Base-by-base conservation (phyloP, 2,113 vertebrate species). In the Pleuronectes platessa region DNA sequence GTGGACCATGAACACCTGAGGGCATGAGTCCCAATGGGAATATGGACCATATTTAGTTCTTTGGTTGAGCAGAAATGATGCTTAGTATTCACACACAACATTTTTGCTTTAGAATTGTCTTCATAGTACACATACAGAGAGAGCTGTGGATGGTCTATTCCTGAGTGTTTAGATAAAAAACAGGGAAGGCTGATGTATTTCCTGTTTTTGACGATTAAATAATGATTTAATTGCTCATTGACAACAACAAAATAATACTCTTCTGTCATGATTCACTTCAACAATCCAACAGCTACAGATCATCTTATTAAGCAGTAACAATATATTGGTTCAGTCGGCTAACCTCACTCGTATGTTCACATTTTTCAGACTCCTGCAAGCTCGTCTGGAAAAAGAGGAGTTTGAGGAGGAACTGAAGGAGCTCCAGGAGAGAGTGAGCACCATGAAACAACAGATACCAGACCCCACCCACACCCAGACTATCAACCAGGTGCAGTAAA, bases 311-410 rank as follows among this genome's bases (percentile, higher is more conserved):
- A 68, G n/a, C 18, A 37, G 35, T 23, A 14, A 27, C 9, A 14
- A 6, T 8, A 8, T 7, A 54, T n/a, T 21, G 11, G 11, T 14
- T 1, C 27, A 14, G 14, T 55, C 60, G 23, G n/a, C 61, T 83
- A 2, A 37, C 40, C 55, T 82, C 13, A 61, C 1, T 15, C 64
- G 37, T 53, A 8, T 60, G 0, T 78, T n/a, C 4, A 13, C 10
- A 4, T 26, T 53, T 78, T 76, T 24, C 87, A 99, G 97, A 83
- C 92, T 99, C 61, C 83, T 98, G 66, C 96, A 98, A 90, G 78
- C 94, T 53, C 96, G 96, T 64, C 89, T 97, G 92, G 97, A 99
- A 85, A 97, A 97, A 83, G 97, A 99, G n/a, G 97, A 99, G 76
- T 92, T 92, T 26, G 97, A 98, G 74, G 97, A 98, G 53, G 97